These are phyloP conservation scores for Phylloscopus trochiloides DNA, from an alignment of 2,113 vertebrate genomes.

Conservation along the genomic window DNA sequence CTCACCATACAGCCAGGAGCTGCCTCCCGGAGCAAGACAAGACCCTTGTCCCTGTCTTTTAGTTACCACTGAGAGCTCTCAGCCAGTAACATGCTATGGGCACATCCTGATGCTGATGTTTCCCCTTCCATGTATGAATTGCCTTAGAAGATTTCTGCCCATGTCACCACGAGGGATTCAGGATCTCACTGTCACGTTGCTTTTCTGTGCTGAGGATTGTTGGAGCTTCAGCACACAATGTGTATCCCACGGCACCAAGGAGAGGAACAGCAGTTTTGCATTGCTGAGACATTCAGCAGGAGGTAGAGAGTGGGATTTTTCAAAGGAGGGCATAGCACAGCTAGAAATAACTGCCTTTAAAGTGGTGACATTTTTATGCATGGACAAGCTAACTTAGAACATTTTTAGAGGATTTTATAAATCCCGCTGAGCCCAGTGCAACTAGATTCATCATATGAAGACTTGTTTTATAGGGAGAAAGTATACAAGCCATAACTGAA, in stretches of 20 bases:
- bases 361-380: constrained; percentile 55
- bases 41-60: neutral
- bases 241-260: neutral
- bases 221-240: neutral
- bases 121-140: neutral
- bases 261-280: neutral
- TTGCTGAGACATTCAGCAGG: constrained; percentile 10
- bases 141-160: neutral
- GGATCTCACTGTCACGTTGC: neutral
- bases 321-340: constrained; percentile 47
- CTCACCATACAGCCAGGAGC: neutral
- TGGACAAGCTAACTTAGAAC: constrained; percentile 48
- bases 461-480: constrained; percentile 2
- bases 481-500: neutral
- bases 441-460: neutral
- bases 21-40: neutral
- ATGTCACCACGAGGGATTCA: neutral
- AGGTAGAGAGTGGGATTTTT: constrained; percentile 51
- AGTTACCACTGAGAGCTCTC: neutral
- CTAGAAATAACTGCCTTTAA: constrained; percentile 60
- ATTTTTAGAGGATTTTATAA: constrained; percentile 53
- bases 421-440: constrained; percentile 12
- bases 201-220: neutral
- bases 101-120: neutral
- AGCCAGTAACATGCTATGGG: neutral